Conservation (phyloP, 2,888 invertebrate species). For the Neria commutata region DNA sequence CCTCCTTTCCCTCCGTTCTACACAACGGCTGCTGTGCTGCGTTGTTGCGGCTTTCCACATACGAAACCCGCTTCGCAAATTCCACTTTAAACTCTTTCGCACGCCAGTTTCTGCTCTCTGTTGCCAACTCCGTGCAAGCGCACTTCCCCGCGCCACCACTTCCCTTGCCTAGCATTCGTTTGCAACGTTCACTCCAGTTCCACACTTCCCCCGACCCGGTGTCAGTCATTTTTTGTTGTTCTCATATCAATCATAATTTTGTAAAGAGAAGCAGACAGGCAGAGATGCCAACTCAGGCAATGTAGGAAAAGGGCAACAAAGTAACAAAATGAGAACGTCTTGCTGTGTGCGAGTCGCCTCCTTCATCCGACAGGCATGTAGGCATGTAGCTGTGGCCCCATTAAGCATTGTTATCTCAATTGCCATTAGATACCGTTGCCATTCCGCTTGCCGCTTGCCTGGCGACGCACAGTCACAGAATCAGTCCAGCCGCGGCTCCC, state of each 20-base stretch:
- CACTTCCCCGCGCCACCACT: neutral
- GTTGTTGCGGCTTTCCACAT: no score
- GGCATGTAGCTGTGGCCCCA: neutral
- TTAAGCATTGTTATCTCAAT: constrained; percentile 12
- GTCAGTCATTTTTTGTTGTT: constrained; percentile 3
- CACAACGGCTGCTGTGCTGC: no score
- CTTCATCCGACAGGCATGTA: neutral
- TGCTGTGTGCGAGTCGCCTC: neutral
- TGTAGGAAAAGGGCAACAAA: neutral
- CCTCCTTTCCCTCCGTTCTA: no score
- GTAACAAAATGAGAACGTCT: neutral
- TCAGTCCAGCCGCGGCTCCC: no score
- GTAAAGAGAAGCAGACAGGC: no score
- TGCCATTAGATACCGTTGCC: constrained; percentile 14
- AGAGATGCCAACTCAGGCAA: no score
- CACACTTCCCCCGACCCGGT: neutral
- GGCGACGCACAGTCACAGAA: no score
- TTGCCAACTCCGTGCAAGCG: no score
- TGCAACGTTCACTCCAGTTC: neutral
- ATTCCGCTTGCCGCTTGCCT: neutral
- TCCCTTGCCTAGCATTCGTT: no score
- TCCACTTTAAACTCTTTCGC: neutral
- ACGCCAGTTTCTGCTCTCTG: neutral
- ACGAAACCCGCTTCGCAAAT: neutral
- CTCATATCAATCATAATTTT: constrained; percentile 14